Percentiles rank a stretch among this genome's conserved stretches.
phyloP scores from a whole-genome alignment of 2,797 vertebrate genomes.

The Australoheros facetus region DNA sequence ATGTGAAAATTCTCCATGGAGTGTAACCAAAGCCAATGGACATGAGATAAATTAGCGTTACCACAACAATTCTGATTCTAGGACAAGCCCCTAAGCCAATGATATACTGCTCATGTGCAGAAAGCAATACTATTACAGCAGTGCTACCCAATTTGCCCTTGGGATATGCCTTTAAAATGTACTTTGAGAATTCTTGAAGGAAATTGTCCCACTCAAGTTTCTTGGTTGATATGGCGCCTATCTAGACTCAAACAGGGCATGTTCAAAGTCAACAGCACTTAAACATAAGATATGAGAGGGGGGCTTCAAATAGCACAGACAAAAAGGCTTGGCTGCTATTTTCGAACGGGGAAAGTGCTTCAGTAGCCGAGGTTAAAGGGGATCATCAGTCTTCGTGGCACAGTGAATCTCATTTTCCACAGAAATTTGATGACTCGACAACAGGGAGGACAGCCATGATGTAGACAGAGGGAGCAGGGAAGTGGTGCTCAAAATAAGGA shows the following conservation, averaged over 20 bases:
- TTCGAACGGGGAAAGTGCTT: constrained; percentile 39
- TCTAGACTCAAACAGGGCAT: constrained; percentile 40
- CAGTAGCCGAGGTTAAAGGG: constrained; percentile 65
- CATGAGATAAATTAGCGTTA: constrained; percentile 18
- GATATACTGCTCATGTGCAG: constrained; percentile 22
- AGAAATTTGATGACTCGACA: constrained; percentile 71
- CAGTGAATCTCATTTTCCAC: constrained; percentile 64
- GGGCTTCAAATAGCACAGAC: constrained; percentile 50
- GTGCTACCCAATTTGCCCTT: constrained; percentile 58
- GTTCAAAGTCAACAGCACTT: constrained; percentile 74
- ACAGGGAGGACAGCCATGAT: constrained; percentile 36
- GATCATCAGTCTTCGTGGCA: constrained; percentile 62
- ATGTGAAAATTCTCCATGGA: neutral
- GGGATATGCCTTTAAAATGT: constrained; percentile 49
- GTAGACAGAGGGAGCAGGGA: constrained; percentile 8
- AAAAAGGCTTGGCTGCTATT: constrained; percentile 52
- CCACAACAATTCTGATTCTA: constrained; percentile 1
- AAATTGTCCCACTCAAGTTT: constrained; percentile 41
- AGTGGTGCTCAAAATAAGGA: constrained; percentile 48
- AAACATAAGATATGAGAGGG: constrained; percentile 52
- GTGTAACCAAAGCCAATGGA: neutral
- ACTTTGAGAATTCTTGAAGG: constrained; percentile 50
- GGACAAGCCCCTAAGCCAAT: constrained; percentile 33
- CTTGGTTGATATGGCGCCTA: constrained; percentile 38
- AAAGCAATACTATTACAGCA: constrained; percentile 40